Conservation (phyloP, 2,797 vertebrate genomes). For the Phataginus tetradactyla region DNA sequence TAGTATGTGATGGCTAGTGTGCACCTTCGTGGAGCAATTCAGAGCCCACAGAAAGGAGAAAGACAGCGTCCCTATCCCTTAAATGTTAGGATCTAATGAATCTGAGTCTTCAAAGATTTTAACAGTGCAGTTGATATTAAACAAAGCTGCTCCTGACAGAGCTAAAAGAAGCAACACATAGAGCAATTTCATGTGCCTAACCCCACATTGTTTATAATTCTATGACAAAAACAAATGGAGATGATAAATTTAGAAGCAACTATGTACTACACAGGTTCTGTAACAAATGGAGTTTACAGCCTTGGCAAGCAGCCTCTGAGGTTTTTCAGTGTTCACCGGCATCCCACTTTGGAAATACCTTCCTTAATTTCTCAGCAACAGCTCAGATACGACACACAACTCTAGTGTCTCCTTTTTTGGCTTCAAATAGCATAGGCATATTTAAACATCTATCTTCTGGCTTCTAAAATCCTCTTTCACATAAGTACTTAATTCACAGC, state of each 20-base stretch:
- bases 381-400: conserved; percentile 67
- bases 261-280: conserved; percentile 34
- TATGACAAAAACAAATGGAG: conserved; percentile 72
- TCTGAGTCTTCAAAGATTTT: not conserved
- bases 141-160: conserved; percentile 62
- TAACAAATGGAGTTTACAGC: conserved; percentile 75
- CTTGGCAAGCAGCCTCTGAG: conserved; percentile 68
- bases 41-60: not conserved
- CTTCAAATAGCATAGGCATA: conserved; percentile 30
- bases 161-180: conserved; percentile 58
- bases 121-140: conserved; percentile 52
- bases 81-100: not conserved
- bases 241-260: conserved; percentile 71
- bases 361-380: conserved; percentile 78
- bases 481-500: not conserved
- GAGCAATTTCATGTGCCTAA: conserved; percentile 48
- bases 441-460: conserved; percentile 51
- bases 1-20: not conserved
- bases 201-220: conserved; percentile 69
- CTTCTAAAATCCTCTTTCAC: conserved; percentile 10
- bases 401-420: conserved; percentile 65
- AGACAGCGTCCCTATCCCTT: not conserved
- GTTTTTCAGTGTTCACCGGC: conserved; percentile 57
- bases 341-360: conserved; percentile 76
- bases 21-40: not conserved